Conservation (phyloP, 2,113 vertebrate genomes). For the Centropus unirufus region DNA sequence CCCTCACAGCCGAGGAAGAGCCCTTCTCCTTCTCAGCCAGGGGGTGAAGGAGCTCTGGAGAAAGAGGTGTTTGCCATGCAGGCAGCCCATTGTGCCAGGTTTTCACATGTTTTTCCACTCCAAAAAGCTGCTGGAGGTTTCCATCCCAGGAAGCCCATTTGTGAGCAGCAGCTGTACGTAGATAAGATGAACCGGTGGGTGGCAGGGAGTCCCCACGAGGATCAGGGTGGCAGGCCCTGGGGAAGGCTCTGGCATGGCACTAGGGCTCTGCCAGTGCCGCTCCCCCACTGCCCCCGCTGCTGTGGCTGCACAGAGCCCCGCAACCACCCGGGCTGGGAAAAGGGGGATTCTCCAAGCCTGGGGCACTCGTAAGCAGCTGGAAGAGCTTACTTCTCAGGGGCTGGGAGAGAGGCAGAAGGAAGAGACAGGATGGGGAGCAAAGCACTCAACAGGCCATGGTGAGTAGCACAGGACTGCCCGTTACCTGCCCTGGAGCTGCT, state of each 20-base stretch:
- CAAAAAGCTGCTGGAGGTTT: rapidly evolving
- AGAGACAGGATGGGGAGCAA: not conserved
- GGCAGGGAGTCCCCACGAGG: not conserved
- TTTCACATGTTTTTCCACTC: not conserved
- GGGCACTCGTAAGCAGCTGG: not conserved
- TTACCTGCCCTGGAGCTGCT: not conserved
- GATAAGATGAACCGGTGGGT: not conserved
- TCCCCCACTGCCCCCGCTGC: not conserved
- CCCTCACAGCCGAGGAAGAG: not conserved
- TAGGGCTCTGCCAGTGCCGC: rapidly evolving
- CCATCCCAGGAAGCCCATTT: not conserved
- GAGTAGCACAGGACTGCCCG: rapidly evolving
- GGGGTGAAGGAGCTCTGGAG: not conserved
- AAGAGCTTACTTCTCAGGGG: not conserved
- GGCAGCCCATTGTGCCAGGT: not conserved
- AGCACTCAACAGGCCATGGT: rapidly evolving
- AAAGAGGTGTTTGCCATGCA: rapidly evolving
- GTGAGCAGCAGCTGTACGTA: not conserved
- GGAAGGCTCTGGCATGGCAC: not conserved
- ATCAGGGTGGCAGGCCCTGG: not conserved
- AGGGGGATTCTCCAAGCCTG: not conserved
- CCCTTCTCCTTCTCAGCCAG: not conserved
- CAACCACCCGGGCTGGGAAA: not conserved
- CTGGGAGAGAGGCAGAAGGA: not conserved
- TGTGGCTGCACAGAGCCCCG: not conserved